Conservation (phyloP, 2,797 vertebrate species). For the Mus spretus region DNA sequence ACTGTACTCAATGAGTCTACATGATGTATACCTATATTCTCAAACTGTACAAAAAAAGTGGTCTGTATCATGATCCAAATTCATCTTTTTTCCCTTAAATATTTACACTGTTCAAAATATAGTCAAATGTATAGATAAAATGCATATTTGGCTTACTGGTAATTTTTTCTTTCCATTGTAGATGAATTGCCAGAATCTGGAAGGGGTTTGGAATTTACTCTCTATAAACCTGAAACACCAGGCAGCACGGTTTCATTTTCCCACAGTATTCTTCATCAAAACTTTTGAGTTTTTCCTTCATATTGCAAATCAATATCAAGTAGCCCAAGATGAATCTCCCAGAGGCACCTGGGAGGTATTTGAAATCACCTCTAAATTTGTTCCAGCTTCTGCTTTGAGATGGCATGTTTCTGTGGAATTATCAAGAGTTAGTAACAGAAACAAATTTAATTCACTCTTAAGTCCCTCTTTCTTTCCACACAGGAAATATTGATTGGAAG, state of each 20-base stretch:
- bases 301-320: background rate
- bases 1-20: background rate
- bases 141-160: background rate
- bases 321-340: background rate
- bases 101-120: background rate
- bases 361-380: background rate
- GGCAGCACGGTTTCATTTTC: background rate
- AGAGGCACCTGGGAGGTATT: background rate
- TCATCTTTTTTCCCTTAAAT: background rate
- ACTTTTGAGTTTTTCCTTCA: background rate
- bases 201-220: background rate
- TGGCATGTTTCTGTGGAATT: background rate
- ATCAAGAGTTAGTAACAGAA: constrained; percentile 43
- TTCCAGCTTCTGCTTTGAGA: background rate
- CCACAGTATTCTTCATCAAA: constrained; percentile 35
- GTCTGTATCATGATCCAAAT: background rate
- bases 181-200: background rate
- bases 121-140: background rate
- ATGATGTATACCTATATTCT: background rate
- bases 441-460: background rate
- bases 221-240: background rate
- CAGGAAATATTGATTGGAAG: background rate
- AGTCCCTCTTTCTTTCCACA: background rate
- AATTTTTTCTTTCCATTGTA: constrained; percentile 13
- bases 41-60: background rate